Evolutionary conservation across 2,113 vertebrate species (phyloP), one percentile per base, ranked within the genome.

Genomic region (Gymnobelideus leadbeateri): DNA sequence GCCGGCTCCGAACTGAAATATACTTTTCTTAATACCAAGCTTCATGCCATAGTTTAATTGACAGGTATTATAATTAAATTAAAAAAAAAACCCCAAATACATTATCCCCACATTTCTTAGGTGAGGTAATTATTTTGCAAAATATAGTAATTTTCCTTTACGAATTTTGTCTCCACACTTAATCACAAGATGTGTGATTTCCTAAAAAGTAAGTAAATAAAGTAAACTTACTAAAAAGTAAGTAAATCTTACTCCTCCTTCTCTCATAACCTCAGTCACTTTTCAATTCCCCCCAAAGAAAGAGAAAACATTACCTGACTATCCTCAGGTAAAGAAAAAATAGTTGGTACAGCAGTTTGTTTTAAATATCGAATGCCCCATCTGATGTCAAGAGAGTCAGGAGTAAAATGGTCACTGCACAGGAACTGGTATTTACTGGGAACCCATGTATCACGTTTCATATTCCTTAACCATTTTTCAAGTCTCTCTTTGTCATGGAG

Each of bases 301-400:
- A 90, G 14, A 8, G 37, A 52, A 90, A 28, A 91, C 19, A 16
- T 97, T 98, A 98, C 98, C 98, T 99, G 96, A 97, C 96, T 97
- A 93, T 99, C 98, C 94, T 98, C 98, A 43, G 96, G 51, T 54
- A 98, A 98, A 94, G 99, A 98, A 95, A 99, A 99, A 94, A 99
- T 98, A 26, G 99, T 99, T 23, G 99, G 99, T 77, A 99, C 94
- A 57, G 99, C 99, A 47, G 98, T 99, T 19, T 98, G 98, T 97
- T 99, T 99, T 96, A 99, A 96, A 97, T 99, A 99, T 8, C 99
- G 99, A 95, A 99, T 99, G 16, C 99, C 99, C 99, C 99, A 99
- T 93, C 99, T 98, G 92, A 99, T 98, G 55, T 99, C 99, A 46
- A 99, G 99, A 94, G 99, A 99, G 90, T 99, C 99, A 0, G 99